Evolutionary conservation across 2,113 vertebrate genomes (phyloP).

Genomic region (Manacus vitellinus): DNA sequence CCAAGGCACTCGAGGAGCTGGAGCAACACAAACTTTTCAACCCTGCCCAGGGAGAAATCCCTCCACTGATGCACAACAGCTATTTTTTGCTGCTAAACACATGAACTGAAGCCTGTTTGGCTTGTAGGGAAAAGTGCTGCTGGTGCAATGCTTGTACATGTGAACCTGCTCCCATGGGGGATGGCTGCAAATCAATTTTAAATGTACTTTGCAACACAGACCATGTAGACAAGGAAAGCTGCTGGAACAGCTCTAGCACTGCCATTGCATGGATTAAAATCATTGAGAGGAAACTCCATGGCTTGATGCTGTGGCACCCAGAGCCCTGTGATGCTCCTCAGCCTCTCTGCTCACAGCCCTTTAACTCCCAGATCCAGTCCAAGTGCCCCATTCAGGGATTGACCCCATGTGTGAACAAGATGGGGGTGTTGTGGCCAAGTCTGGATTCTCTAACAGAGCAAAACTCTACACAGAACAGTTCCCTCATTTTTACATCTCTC

Average conservation of each 20-base stretch:
- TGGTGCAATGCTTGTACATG: fast-evolving
- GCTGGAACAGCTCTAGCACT: neutral
- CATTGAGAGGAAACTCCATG: fast-evolving
- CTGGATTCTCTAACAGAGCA: neutral
- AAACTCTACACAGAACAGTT: neutral
- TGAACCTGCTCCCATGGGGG: neutral
- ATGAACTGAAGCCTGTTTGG: fast-evolving
- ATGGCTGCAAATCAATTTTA: neutral
- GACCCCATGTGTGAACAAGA: fast-evolving
- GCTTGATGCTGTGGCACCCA: neutral
- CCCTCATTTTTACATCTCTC: neutral
- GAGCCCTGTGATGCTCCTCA: neutral
- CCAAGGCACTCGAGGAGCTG: neutral
- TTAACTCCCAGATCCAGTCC: too few species aligned
- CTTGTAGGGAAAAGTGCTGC: neutral
- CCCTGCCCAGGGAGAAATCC: neutral
- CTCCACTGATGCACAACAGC: neutral
- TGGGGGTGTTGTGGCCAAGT: neutral
- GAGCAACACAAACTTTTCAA: neutral
- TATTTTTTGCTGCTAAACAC: neutral
- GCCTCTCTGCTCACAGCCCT: neutral
- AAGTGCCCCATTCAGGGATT: fast-evolving
- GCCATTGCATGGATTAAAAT: too few species aligned
- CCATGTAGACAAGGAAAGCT: neutral
- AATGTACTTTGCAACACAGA: neutral